These are phyloP conservation scores for Hydrozoanthus tunicans DNA, from an alignment of 64 coral and sea anemone genomes.

Conservation along the genomic window DNA sequence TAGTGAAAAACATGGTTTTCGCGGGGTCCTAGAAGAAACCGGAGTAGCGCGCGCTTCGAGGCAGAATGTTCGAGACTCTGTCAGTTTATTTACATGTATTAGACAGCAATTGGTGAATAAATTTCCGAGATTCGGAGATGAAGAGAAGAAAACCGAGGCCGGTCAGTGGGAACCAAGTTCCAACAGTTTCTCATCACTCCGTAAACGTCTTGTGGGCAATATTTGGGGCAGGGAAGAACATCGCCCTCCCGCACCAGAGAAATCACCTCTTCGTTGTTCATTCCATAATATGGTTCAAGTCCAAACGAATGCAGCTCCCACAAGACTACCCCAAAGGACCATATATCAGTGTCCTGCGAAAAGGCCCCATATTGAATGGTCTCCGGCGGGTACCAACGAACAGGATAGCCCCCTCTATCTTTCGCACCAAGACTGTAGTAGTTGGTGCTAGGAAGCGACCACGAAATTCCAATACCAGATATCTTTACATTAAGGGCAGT, in stretches of 20 bases:
- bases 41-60: too few relatives aligned
- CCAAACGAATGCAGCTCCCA: conserved; percentile 98
- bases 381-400: conserved; percentile 92
- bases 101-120: conserved; percentile 81
- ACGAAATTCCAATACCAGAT: conserved; percentile 73
- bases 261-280: conserved; percentile 94
- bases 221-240: conserved; percentile 84
- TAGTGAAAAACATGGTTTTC: too few relatives aligned
- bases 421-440: conserved; percentile 63
- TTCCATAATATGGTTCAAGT: conserved; percentile 90
- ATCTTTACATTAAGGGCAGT: conserved; percentile 83
- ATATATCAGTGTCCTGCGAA: conserved; percentile 78
- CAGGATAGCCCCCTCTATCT: conserved; percentile 73
- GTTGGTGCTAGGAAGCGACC: conserved; percentile 68
- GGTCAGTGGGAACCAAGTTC: conserved; percentile 60
- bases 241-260: conserved; percentile 78
- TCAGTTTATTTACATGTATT: neutral
- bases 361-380: conserved; percentile 77
- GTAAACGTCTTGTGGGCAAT: conserved; percentile 89
- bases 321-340: conserved; percentile 95
- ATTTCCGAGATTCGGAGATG: conserved; percentile 71
- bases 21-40: too few relatives aligned
- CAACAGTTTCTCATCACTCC: conserved; percentile 92
- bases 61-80: too few relatives aligned
- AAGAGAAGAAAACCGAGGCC: conserved; percentile 75